Percentiles rank a stretch among this genome's conserved stretches.
Conservation (phyloP, 2,888 invertebrate species). For the Polylopha cassiicola region DNA sequence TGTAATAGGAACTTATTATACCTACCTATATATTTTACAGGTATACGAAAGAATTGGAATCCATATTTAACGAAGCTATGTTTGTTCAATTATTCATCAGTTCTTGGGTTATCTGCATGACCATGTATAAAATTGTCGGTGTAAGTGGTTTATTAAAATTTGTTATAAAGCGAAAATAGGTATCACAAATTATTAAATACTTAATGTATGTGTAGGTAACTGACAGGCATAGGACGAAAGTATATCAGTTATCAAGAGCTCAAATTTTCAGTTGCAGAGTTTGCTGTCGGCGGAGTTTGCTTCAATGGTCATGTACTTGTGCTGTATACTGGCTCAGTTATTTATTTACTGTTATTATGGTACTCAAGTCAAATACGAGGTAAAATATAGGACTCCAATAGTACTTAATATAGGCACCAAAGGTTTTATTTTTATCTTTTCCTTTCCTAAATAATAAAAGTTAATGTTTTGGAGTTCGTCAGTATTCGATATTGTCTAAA, state of each 20-base stretch:
- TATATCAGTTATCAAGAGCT: no score
- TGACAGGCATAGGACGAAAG: no score
- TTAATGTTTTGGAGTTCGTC: no score
- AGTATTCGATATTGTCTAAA: no score
- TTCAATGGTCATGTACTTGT: slow-evolving; percentile 51
- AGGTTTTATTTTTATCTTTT: no score
- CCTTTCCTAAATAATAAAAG: no score
- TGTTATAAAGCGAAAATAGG: no score
- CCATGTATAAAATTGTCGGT: slow-evolving; percentile 58
- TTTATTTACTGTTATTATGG: slow-evolving; percentile 65
- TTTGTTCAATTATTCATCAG: slow-evolving; percentile 49
- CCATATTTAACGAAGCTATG: slow-evolving; percentile 57
- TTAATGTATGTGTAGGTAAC: no score
- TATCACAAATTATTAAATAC: no score
- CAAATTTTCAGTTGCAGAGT: slow-evolving; percentile 50
- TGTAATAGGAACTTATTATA: neutral
- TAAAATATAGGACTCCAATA: slow-evolving; percentile 23
- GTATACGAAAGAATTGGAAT: slow-evolving; percentile 52
- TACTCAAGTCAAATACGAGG: slow-evolving; percentile 55
- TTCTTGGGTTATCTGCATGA: slow-evolving; percentile 66
- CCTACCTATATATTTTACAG: slow-evolving; percentile 31
- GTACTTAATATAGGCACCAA: neutral
- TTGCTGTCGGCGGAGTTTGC: slow-evolving; percentile 52
- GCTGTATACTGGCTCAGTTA: slow-evolving; percentile 56
- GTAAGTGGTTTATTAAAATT: slow-evolving; percentile 41